Evolutionary conservation across 2,113 vertebrate genomes (phyloP).

Genomic region (Tragelaphus strepsiceros): DNA sequence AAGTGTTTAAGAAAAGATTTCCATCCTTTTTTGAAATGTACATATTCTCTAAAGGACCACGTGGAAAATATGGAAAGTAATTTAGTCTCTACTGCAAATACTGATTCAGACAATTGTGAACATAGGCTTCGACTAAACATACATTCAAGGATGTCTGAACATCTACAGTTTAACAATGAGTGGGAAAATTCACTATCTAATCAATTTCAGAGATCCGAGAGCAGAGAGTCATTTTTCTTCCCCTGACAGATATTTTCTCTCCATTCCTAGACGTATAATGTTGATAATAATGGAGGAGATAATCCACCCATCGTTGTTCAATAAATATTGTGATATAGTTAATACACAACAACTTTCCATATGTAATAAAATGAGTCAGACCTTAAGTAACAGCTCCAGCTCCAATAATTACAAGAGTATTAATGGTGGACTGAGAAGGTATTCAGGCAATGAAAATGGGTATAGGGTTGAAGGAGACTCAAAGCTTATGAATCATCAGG

Average conservation of each 20-base stretch:
- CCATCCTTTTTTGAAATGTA: not conserved
- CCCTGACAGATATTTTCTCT: not conserved
- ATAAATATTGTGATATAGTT: not conserved
- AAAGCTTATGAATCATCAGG: not conserved
- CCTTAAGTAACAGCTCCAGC: not conserved
- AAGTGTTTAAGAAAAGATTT: not conserved
- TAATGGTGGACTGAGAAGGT: not conserved
- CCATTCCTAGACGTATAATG: not conserved
- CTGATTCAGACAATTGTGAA: not conserved
- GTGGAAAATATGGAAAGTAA: not conserved
- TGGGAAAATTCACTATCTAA: not conserved
- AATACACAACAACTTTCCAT: not conserved
- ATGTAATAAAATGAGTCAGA: not conserved
- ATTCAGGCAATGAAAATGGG: not conserved
- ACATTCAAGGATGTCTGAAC: not conserved
- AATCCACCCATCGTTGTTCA: not conserved
- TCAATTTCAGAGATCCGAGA: not conserved
- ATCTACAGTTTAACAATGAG: not conserved
- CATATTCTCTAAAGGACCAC: not conserved
- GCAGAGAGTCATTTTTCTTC: not conserved
- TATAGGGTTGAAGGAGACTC: not conserved
- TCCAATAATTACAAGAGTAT: not conserved
- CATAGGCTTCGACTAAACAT: accelerated
- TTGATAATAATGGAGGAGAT: not conserved
- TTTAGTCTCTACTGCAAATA: not conserved